Conservation (phyloP, 2,888 invertebrate species). For the Syritta pipiens region DNA sequence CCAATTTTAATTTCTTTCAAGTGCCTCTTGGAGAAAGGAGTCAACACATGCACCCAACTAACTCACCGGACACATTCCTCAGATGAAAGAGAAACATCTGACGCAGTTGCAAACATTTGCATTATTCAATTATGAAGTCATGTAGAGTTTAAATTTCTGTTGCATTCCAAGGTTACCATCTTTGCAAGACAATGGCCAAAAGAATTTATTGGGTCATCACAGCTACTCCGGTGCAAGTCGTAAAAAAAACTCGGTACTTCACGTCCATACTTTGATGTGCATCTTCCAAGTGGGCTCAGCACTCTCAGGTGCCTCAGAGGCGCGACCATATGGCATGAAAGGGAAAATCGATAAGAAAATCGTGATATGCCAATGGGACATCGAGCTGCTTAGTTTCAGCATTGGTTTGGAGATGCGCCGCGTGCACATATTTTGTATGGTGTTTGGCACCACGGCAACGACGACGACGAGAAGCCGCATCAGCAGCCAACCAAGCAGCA, state of each 20-base stretch:
- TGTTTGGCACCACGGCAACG: no score
- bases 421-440: constrained; percentile 25
- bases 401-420: constrained; percentile 11
- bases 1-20: no score
- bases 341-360: constrained; percentile 66
- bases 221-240: background rate
- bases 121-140: background rate
- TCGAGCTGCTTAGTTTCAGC: background rate
- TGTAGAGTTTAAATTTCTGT: background rate
- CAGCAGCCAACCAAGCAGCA: no score
- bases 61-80: no score
- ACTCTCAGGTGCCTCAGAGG: constrained; percentile 7
- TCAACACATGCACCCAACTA: no score
- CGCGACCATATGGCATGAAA: constrained; percentile 36
- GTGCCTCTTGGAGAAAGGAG: no score
- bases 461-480: no score
- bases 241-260: background rate
- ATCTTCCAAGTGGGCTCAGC: constrained; percentile 6
- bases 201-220: constrained; percentile 4
- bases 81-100: constrained; percentile 14
- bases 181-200: constrained; percentile 20
- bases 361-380: constrained; percentile 68
- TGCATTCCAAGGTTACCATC: constrained; percentile 1
- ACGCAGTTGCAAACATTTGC: background rate
- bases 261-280: constrained; percentile 11